phyloP scores from a whole-genome alignment of 2,888 invertebrate genomes.

The Caenorhabditis doughertyi region DNA sequence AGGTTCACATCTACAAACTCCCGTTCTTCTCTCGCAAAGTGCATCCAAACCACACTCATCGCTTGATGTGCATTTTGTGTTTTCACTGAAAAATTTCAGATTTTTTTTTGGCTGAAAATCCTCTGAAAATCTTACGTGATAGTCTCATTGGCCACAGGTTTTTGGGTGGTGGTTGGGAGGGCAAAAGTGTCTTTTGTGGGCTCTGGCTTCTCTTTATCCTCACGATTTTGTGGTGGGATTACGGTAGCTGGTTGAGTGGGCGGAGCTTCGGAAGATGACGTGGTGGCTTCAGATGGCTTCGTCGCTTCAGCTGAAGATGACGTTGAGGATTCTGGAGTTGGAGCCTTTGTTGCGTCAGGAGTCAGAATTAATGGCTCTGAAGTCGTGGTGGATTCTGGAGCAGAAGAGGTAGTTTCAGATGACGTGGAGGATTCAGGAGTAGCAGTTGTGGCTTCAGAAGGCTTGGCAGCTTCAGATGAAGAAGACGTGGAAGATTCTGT shows the following conservation, averaged over 20 bases:
- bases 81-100: conserved; percentile 53
- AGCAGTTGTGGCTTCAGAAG: conserved; percentile 4
- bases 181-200: conserved; percentile 72
- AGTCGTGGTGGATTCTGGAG: conserved; percentile 9
- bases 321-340: not conserved
- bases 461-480: not conserved
- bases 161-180: conserved; percentile 64
- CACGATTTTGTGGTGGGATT: conserved; percentile 49
- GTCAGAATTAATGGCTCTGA: not conserved
- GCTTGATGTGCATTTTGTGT: conserved; percentile 74
- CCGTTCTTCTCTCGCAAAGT: conserved; percentile 77
- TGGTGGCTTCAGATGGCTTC: conserved; percentile 16
- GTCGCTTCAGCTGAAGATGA: not conserved
- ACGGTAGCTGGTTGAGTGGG: conserved; percentile 35
- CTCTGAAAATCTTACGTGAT: conserved; percentile 2
- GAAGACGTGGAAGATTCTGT: not conserved
- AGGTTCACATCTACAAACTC: conserved; percentile 77
- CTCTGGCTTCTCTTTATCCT: conserved; percentile 32
- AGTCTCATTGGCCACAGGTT: conserved; percentile 25
- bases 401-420: conserved; percentile 20
- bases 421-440: not conserved
- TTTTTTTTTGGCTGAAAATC: too few species aligned
- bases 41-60: conserved; percentile 80
- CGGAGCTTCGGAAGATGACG: conserved; percentile 1
- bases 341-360: conserved; percentile 22